Evolutionary conservation across 2,888 invertebrate genomes (phyloP), one percentile per base, ranked within the genome.

Genomic region (Chaetogeoica ovagalla): DNA sequence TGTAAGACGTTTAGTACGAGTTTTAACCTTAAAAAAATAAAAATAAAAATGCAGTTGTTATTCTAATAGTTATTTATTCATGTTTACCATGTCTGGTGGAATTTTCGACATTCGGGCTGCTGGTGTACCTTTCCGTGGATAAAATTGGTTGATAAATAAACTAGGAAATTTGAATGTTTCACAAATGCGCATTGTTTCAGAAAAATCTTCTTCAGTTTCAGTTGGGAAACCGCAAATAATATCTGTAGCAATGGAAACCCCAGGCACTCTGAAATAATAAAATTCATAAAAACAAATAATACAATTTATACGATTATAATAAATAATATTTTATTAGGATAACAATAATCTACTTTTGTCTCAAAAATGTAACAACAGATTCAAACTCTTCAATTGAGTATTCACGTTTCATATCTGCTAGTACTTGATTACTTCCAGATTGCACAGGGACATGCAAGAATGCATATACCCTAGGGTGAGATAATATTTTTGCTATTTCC

Each of bases 161-260:
- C 94, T 93, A 0, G 97, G 95, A 86, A 99, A 99, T 84, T 91
- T 90, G 86, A 97, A 94, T 85, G 94, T 91, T 83, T 88, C 87
- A 83, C 98, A 97, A 0, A 99, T 88, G 0, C 88, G 86, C 89
- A 97, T 87, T 0, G 97, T 98, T 83, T 95, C 92, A 70, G 93
- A 90, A 87, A 99, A 99, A 87, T 99, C 95, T 17, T 87, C 86
- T 68, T 92, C 93, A 0, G 95, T 96, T 88, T 99, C 99, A 0
- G 96, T 96, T 0, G 99, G 99, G 87, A 98, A 99, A 0, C 98
- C 98, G 86, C 98, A 98, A 85, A 99, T 99, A 68, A 99, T 94
- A 86, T 99, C 98, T 0, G 98, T 99, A 0, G 97, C 98, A 85
- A 99, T 94, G 19, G 96, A 97, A 73, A 98, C 89, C 4, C 93